These are phyloP conservation scores for Andrena praecox DNA, from an alignment of 2,888 invertebrate genomes.

Conservation along the genomic window DNA sequence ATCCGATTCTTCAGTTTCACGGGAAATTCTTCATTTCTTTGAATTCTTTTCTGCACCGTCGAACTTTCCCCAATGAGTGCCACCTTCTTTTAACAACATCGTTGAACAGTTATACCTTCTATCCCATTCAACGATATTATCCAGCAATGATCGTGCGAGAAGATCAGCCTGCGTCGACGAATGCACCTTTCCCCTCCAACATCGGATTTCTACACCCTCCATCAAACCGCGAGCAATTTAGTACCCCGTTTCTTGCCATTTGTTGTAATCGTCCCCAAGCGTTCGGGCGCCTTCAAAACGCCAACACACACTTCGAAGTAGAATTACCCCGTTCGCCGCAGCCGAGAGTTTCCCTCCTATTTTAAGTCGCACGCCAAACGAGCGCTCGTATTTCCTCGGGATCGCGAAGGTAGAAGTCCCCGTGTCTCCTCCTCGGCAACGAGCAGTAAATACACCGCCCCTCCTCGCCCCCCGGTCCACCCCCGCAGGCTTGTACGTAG, in stretches of 20 bases:
- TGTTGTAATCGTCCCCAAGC: not conserved
- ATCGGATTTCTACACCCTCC: not conserved
- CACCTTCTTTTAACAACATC: not conserved
- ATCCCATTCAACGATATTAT: not conserved
- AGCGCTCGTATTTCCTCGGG: constrained; percentile 57
- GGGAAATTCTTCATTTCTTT: not conserved
- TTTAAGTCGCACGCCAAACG: constrained; percentile 60
- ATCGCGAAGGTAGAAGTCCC: constrained; percentile 39
- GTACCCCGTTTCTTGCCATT: not conserved
- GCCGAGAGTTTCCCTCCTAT: constrained; percentile 18
- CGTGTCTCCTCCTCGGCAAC: constrained; percentile 55
- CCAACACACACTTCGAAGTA: not conserved
- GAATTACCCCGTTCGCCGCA: constrained; percentile 1
- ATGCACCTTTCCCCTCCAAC: not conserved
- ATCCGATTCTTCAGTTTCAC: not conserved
- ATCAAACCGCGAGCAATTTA: not conserved
- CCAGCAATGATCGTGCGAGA: not conserved
- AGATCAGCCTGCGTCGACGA: not conserved
- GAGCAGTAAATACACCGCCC: constrained; percentile 67
- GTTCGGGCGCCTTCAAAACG: constrained; percentile 17
- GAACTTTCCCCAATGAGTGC: not conserved
- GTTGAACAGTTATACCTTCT: constrained; percentile 1
- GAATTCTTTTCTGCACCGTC: not conserved
- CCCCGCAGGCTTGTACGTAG: constrained; percentile 30
- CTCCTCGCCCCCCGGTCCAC: not conserved